Evolutionary conservation across 1,140 invertebrate genomes (phyloP).

Genomic region (Caerostris darwini): DNA sequence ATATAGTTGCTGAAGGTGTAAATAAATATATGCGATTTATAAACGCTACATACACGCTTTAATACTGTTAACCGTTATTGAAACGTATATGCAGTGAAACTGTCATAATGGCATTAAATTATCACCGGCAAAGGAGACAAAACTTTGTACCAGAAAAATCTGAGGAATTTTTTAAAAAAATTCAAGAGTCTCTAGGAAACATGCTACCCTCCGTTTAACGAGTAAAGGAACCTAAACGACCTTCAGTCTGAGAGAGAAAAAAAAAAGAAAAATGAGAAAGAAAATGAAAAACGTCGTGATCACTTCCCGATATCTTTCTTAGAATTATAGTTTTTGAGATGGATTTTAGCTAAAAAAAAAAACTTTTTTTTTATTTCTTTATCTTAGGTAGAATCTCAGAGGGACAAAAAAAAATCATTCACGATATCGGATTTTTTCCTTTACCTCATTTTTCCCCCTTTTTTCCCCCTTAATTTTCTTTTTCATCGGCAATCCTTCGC

Average conservation of each 20-base stretch:
- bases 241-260: not conserved
- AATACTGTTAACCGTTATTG: no score
- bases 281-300: not conserved
- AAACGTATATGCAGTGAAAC: no score
- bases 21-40: no score
- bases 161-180: no score
- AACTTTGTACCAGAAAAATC: no score
- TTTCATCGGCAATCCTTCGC: not conserved
- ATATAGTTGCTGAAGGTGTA: no score
- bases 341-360: not conserved
- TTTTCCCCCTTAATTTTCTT: not conserved
- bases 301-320: not conserved
- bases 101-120: no score
- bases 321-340: constrained; percentile 1
- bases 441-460: not conserved
- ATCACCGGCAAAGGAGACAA: no score
- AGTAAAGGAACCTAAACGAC: not conserved
- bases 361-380: not conserved
- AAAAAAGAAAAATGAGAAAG: not conserved
- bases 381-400: not conserved
- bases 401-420: not conserved
- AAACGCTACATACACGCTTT: no score
- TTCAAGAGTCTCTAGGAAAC: no score
- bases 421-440: constrained; percentile 4
- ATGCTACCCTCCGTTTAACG: not conserved